A percentile compares a stretch with the other conserved stretches of the same genome.
phyloP scores from a whole-genome alignment of 2,797 vertebrate genomes.

The Crax fasciolata region DNA sequence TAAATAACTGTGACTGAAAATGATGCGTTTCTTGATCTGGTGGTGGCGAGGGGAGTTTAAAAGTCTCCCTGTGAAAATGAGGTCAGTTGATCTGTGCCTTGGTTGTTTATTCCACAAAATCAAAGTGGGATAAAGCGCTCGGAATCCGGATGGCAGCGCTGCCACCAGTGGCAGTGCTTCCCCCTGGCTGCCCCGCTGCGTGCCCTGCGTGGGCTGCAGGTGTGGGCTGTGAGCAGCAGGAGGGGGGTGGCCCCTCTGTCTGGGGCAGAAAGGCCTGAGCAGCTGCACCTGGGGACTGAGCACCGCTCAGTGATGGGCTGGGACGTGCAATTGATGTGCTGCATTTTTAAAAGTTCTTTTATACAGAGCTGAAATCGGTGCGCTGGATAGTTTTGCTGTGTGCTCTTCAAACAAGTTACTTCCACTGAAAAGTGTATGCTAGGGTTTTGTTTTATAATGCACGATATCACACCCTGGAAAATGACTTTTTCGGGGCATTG shows the following conservation, averaged over 20 bases:
- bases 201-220: not conserved
- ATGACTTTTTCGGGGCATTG: not conserved
- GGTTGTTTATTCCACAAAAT: conserved; percentile 38
- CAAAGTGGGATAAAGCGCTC: conserved; percentile 11
- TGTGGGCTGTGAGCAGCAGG: not conserved
- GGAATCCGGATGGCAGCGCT: not conserved
- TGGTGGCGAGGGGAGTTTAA: conserved; percentile 23
- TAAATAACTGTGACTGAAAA: not conserved
- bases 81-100: conserved; percentile 65
- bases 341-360: not conserved
- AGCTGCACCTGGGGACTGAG: not conserved
- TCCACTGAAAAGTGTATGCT: not conserved
- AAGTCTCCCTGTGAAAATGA: conserved; percentile 46
- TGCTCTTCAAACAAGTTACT: not conserved
- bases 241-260: not conserved
- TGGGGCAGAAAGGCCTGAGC: accelerated
- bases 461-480: not conserved
- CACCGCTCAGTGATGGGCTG: not conserved
- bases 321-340: accelerated
- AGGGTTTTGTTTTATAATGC: not conserved
- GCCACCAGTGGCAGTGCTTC: not conserved
- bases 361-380: not conserved
- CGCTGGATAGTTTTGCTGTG: not conserved
- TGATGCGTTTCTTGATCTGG: not conserved
- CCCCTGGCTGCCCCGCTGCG: not conserved